phyloP scores from a whole-genome alignment of 1,140 invertebrate genomes.

The Drosophila sucinea region DNA sequence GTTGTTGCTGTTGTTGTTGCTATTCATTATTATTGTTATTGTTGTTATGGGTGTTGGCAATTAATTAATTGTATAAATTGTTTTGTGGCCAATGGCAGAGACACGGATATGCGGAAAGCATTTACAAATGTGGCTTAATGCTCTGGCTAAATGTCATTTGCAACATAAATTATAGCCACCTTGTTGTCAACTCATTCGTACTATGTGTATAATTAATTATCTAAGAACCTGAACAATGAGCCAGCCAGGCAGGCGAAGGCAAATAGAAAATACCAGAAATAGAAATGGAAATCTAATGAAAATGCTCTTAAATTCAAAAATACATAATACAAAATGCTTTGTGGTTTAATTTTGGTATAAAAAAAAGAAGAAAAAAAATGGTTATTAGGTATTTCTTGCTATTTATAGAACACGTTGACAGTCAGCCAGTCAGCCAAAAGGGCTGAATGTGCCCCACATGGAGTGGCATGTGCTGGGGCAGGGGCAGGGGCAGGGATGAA shows the following conservation, averaged over 20 bases:
- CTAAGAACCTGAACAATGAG: constrained; percentile 8
- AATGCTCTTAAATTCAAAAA: constrained; percentile 16
- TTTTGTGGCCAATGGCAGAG: constrained; percentile 36
- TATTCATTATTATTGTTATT: no score
- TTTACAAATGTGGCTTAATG: constrained; percentile 9
- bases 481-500: not conserved
- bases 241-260: not conserved
- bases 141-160: constrained; percentile 59
- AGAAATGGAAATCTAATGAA: constrained; percentile 7
- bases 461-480: not conserved
- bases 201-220: constrained; percentile 55
- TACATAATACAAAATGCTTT: not conserved
- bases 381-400: not conserved
- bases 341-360: not conserved
- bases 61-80: constrained; percentile 63
- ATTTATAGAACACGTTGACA: constrained; percentile 29
- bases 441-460: not conserved
- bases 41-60: constrained; percentile 55
- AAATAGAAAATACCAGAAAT: constrained; percentile 43
- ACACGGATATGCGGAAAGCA: constrained; percentile 7
- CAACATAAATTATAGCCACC: constrained; percentile 68
- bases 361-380: not conserved
- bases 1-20: constrained; percentile 1
- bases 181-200: constrained; percentile 28
- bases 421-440: constrained; percentile 6